Conservation (phyloP, 2,888 invertebrate genomes). For the Brachynemurus nebulosus region DNA sequence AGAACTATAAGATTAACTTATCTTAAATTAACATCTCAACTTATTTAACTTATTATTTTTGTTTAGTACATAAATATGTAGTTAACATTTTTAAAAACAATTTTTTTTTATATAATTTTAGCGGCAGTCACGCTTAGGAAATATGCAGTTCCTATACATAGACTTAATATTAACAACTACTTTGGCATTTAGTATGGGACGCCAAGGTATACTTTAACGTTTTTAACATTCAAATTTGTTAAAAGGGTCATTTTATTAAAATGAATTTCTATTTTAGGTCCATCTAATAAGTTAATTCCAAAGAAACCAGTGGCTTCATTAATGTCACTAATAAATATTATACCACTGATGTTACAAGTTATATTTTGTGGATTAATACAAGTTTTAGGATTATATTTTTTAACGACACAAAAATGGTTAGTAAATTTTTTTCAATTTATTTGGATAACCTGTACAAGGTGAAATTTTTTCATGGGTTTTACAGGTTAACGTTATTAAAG, state of each 20-base stretch:
- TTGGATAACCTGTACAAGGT: too few species aligned
- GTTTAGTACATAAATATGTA: too few species aligned
- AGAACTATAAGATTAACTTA: too few species aligned
- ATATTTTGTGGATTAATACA: constrained; percentile 44
- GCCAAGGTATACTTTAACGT: constrained; percentile 32
- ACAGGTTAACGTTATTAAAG: too few species aligned
- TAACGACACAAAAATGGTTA: constrained; percentile 47
- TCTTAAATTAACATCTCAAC: too few species aligned
- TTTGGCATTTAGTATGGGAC: constrained; percentile 59
- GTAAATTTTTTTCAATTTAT: constrained; percentile 25
- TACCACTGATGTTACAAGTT: constrained; percentile 60
- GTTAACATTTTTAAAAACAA: too few species aligned
- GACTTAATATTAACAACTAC: constrained; percentile 64
- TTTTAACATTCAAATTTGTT: background rate
- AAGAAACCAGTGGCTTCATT: constrained; percentile 55
- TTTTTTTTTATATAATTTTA: too few species aligned
- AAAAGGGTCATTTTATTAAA: background rate
- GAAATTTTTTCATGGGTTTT: too few species aligned
- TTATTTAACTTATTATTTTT: too few species aligned
- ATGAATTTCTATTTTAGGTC: constrained; percentile 30
- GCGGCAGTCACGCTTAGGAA: constrained; percentile 53
- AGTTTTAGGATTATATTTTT: constrained; percentile 38
- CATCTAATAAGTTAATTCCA: constrained; percentile 41
- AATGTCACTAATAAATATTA: constrained; percentile 46
- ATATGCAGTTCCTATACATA: constrained; percentile 65